phyloP scores from a whole-genome alignment of 2,113 vertebrate species.

The Alces alces region DNA sequence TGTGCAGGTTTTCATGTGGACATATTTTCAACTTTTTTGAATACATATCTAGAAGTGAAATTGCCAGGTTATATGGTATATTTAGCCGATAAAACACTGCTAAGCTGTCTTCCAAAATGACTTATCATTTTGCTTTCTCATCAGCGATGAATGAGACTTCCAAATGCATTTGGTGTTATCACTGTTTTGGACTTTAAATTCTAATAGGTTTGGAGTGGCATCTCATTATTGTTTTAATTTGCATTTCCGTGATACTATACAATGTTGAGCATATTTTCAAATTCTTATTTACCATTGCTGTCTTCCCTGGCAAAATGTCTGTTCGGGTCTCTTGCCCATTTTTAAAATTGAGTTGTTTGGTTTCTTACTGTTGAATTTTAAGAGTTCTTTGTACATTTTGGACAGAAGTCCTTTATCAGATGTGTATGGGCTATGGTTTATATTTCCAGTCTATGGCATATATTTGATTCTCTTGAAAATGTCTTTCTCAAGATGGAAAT shows the following conservation, averaged over 20 bases:
- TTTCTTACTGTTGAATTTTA: background rate
- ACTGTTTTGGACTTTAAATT: background rate
- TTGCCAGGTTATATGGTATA: background rate
- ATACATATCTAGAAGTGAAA: background rate
- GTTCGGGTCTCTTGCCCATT: background rate
- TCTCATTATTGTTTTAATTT: background rate
- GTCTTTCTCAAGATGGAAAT: background rate
- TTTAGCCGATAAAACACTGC: background rate
- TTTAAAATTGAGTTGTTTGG: background rate
- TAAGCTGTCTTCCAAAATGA: background rate
- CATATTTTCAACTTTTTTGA: background rate
- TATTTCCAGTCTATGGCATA: background rate
- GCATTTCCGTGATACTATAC: background rate
- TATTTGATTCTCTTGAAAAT: background rate
- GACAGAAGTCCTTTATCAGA: background rate
- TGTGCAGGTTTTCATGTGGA: accelerated
- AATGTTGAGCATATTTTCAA: background rate
- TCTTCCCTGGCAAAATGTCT: background rate
- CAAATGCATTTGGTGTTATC: background rate
- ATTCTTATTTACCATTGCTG: background rate
- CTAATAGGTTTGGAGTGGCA: background rate
- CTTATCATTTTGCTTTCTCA: background rate
- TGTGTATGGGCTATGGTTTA: background rate
- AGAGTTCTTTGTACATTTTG: background rate
- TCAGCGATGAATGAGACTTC: too few relatives aligned